Evolutionary conservation across 2,797 vertebrate genomes (phyloP).

Genomic region (Limosa lapponica): DNA sequence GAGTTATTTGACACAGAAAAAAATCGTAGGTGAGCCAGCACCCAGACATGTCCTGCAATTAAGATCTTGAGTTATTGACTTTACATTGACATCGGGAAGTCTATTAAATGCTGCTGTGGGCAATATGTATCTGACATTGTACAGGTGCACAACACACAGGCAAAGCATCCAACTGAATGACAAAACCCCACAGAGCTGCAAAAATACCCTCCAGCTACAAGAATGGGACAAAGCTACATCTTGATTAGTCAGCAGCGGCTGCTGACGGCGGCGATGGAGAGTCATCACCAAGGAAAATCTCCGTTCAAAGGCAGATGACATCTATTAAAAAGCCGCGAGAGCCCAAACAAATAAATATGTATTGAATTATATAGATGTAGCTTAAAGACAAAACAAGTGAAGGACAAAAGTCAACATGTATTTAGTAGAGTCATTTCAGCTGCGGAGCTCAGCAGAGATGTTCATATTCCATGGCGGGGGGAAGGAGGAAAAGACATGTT

Average conservation of each 20-base stretch:
- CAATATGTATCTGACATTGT: slow-evolving; percentile 45
- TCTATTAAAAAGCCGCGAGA: not conserved
- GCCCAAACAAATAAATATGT: not conserved
- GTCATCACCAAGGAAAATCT: not conserved
- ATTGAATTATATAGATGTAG: not conserved
- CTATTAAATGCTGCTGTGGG: slow-evolving; percentile 52
- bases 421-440: not conserved
- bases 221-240: not conserved
- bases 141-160: not conserved
- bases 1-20: slow-evolving; percentile 16
- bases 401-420: not conserved
- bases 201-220: not conserved
- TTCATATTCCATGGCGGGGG: not conserved
- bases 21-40: not conserved
- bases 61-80: slow-evolving; percentile 48
- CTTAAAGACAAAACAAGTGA: not conserved
- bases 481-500: accelerated
- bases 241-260: not conserved
- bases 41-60: slow-evolving; percentile 27
- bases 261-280: not conserved
- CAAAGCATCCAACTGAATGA: not conserved
- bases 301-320: not conserved
- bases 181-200: slow-evolving; percentile 18
- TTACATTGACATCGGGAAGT: slow-evolving; percentile 33
- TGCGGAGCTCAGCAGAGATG: accelerated